These are phyloP conservation scores for Gryon sp. DNA, from an alignment of 1,140 invertebrate genomes.

Conservation along the genomic window DNA sequence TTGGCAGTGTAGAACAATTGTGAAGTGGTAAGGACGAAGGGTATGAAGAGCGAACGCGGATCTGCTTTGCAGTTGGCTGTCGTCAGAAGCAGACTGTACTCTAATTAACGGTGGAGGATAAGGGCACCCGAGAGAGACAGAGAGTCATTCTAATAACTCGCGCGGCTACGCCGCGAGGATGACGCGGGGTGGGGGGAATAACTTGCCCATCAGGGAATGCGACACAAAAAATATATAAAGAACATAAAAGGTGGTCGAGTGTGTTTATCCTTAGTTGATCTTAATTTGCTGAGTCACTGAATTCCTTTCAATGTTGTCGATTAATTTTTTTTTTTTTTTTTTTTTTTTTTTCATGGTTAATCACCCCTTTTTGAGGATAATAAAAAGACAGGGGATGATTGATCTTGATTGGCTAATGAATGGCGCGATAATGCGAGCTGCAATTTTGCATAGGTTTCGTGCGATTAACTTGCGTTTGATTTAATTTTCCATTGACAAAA, in stretches of 20 bases:
- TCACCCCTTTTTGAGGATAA: too few species aligned
- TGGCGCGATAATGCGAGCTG: constrained; percentile 10
- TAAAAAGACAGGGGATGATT: not conserved
- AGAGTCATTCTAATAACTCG: constrained; percentile 72
- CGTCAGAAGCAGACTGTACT: constrained; percentile 73
- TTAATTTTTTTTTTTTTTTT: constrained; percentile 6
- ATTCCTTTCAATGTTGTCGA: constrained; percentile 11
- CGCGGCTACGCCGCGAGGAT: constrained; percentile 3
- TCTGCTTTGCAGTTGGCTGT: constrained; percentile 72
- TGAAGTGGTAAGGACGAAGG: constrained; percentile 60
- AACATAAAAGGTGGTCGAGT: too few species aligned
- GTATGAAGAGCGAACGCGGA: constrained; percentile 52
- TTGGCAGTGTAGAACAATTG: constrained; percentile 62
- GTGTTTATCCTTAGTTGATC: constrained; percentile 1
- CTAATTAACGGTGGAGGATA: constrained; percentile 72
- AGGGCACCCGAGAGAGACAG: constrained; percentile 66
- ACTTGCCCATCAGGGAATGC: constrained; percentile 21
- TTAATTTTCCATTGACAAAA: constrained; percentile 32
- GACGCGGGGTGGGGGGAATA: not conserved
- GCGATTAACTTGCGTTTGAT: constrained; percentile 26
- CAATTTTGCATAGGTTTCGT: not conserved
- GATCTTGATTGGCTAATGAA: constrained; percentile 13
- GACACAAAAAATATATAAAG: constrained; percentile 13
- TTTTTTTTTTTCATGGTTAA: too few species aligned
- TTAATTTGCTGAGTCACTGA: constrained; percentile 9